phyloP scores from a whole-genome alignment of 2,113 vertebrate genomes.

The Cavia porcellus region DNA sequence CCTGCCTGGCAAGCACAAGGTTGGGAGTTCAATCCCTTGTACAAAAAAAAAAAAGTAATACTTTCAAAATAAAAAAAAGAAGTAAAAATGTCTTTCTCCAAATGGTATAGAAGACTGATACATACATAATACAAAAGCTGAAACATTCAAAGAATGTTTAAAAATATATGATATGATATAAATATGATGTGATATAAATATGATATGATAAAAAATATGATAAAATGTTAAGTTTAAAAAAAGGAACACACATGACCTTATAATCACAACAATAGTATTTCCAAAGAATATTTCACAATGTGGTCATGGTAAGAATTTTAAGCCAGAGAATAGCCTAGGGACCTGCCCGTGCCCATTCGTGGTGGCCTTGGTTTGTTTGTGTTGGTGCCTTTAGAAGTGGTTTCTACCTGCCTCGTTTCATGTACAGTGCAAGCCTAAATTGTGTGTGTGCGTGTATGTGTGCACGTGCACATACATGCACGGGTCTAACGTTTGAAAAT shows the following conservation, averaged over 20 bases:
- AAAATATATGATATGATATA: not conserved
- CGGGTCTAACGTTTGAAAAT: not conserved
- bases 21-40: no score
- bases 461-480: no score
- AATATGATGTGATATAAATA: no score
- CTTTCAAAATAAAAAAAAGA: no score
- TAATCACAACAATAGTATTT: slow-evolving; percentile 27
- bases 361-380: not conserved
- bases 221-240: not conserved
- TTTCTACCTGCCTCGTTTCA: no score
- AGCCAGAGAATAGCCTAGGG: not conserved
- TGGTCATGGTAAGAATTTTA: not conserved
- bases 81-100: no score
- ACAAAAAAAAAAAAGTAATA: no score
- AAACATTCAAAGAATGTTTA: not conserved
- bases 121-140: not conserved
- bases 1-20: no score
- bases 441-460: no score
- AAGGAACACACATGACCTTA: not conserved
- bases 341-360: not conserved
- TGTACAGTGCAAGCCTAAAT: no score
- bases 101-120: no score
- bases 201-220: not conserved
- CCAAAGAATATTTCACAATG: not conserved
- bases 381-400: not conserved